Evolutionary conservation across 2,888 invertebrate genomes (phyloP).

Genomic region (Lithophane semibrunnea): DNA sequence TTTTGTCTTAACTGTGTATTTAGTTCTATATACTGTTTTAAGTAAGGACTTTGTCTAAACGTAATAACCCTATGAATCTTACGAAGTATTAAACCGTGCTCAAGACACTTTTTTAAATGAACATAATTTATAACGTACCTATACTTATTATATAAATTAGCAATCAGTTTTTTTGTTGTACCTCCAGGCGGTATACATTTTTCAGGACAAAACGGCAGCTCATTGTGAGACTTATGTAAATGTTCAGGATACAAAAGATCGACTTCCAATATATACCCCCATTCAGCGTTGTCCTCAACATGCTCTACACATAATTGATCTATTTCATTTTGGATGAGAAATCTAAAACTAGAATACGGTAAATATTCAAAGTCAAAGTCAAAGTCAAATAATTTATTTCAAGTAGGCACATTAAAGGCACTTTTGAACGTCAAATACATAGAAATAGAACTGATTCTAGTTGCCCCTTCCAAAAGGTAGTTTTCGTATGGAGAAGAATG

Average conservation of each 20-base stretch:
- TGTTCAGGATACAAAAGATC: constrained; percentile 3
- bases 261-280: constrained; percentile 8
- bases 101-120: constrained; percentile 5
- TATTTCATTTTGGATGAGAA: neutral
- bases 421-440: too few species aligned
- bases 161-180: neutral
- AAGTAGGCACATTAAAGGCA: too few species aligned
- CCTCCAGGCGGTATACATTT: constrained; percentile 4
- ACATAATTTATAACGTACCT: constrained; percentile 4
- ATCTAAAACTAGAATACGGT: constrained; percentile 16
- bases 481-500: too few species aligned
- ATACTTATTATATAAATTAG: constrained; percentile 6
- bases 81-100: neutral
- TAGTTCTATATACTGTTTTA: constrained; percentile 9
- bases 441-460: too few species aligned
- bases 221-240: neutral
- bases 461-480: too few species aligned
- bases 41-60: neutral
- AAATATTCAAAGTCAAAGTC: too few species aligned
- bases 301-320: too few species aligned
- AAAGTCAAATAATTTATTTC: too few species aligned
- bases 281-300: neutral
- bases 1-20: constrained; percentile 7
- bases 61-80: constrained; percentile 2
- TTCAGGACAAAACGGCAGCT: neutral